Percentiles rank a stretch among this genome's conserved stretches.
phyloP scores from a whole-genome alignment of 2,888 invertebrate species.

The Drosophila colorata region DNA sequence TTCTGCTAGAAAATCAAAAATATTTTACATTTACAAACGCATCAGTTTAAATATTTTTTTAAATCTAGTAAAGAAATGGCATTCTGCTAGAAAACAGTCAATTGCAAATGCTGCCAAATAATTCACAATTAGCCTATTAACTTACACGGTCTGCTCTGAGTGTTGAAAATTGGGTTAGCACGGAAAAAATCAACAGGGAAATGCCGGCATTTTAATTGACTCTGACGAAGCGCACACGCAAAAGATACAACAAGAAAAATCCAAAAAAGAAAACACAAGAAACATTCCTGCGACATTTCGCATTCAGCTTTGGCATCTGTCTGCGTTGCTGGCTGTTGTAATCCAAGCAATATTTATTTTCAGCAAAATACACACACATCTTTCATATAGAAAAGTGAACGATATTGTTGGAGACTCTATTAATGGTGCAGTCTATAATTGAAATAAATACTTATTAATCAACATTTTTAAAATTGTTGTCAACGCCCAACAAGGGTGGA shows the following conservation, averaged over 20 bases:
- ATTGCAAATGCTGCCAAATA: conserved; percentile 36
- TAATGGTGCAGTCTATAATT: too few relatives aligned
- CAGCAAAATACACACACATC: conserved; percentile 28
- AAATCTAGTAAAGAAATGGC: too few relatives aligned
- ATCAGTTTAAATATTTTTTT: too few relatives aligned
- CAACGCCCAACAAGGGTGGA: background rate
- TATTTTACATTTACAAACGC: background rate
- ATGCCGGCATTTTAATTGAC: conserved; percentile 59
- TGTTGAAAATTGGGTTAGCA: conserved; percentile 61
- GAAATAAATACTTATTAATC: background rate
- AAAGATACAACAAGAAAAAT: conserved; percentile 20
- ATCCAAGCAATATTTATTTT: conserved; percentile 34
- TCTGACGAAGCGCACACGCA: conserved; percentile 46
- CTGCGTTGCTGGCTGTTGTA: conserved; percentile 14
- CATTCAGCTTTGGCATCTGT: conserved; percentile 22
- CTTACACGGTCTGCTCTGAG: conserved; percentile 14
- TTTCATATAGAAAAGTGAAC: background rate
- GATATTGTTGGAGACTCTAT: too few relatives aligned
- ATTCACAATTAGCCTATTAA: conserved; percentile 46
- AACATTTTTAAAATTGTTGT: background rate
- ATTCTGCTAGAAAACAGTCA: conserved; percentile 7
- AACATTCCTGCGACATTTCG: conserved; percentile 43
- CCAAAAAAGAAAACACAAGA: conserved; percentile 17
- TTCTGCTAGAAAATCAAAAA: too few relatives aligned
- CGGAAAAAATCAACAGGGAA: conserved; percentile 33